Conservation (phyloP, 1,140 invertebrate genomes). For the Drosophila jambulina region DNA sequence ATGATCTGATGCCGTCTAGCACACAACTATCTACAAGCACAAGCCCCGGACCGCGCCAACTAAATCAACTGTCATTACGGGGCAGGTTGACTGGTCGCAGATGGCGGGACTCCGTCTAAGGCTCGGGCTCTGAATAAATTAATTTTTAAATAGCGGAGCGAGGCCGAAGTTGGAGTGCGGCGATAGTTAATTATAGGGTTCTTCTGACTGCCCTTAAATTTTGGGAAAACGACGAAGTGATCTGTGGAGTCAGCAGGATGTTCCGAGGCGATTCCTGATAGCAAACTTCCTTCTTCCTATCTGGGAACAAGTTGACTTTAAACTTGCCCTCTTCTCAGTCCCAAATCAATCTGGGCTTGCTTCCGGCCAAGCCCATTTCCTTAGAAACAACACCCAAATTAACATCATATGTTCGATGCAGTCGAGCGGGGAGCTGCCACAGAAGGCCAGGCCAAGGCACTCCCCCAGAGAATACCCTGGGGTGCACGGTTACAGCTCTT, state of each 20-base stretch:
- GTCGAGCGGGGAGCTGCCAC: slow-evolving; percentile 17
- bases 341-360: slow-evolving; percentile 38
- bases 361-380: slow-evolving; percentile 56
- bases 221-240: slow-evolving; percentile 4
- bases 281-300: slow-evolving; percentile 3
- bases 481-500: slow-evolving; percentile 26
- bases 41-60: slow-evolving; percentile 39
- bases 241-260: slow-evolving; percentile 10
- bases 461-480: slow-evolving; percentile 23
- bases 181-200: slow-evolving; percentile 70
- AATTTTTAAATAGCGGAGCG: slow-evolving; percentile 65
- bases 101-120: slow-evolving; percentile 37
- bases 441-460: slow-evolving; percentile 25
- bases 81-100: slow-evolving; percentile 51
- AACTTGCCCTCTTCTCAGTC: neutral
- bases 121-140: slow-evolving; percentile 72
- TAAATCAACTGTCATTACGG: slow-evolving; percentile 79
- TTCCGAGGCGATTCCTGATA: neutral
- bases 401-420: slow-evolving; percentile 71
- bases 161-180: slow-evolving; percentile 5
- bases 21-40: slow-evolving; percentile 60
- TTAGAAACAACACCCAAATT: slow-evolving; percentile 71
- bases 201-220: slow-evolving; percentile 3
- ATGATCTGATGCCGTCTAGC: slow-evolving; percentile 77
- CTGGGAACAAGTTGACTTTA: slow-evolving; percentile 6